A percentile compares a stretch with the other conserved stretches of the same genome.
These are phyloP conservation scores for Leucophenga varia DNA, from an alignment of 1,140 invertebrate genomes.

Conservation along the genomic window DNA sequence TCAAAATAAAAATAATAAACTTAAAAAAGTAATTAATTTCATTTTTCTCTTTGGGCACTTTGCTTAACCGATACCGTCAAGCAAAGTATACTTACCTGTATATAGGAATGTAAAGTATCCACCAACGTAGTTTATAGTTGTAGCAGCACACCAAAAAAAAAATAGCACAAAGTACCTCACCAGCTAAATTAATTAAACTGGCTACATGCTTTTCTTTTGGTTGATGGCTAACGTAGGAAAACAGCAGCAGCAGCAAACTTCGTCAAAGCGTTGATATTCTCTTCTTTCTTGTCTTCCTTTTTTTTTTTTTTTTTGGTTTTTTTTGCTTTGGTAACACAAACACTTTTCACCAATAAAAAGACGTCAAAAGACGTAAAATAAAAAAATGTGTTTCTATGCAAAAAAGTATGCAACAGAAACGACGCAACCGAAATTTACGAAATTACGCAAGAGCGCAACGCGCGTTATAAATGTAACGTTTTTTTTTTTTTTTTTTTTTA, in stretches of 20 bases:
- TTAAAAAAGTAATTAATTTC: slow-evolving; percentile 44
- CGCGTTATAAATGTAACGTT: no score
- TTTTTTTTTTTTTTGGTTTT: slow-evolving; percentile 1
- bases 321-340: slow-evolving; percentile 5
- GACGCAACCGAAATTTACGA: no score
- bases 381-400: no score
- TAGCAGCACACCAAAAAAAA: slow-evolving; percentile 1
- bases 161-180: slow-evolving; percentile 42
- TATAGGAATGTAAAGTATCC: not conserved
- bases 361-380: slow-evolving; percentile 31
- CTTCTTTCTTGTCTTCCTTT: slow-evolving; percentile 2
- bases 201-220: slow-evolving; percentile 42
- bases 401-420: no score
- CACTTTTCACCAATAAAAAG: slow-evolving; percentile 14
- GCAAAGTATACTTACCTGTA: slow-evolving; percentile 53
- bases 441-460: no score
- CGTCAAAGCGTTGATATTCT: no score
- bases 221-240: no score
- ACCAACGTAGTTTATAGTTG: no score
- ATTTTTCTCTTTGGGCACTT: slow-evolving; percentile 33
- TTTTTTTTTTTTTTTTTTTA: no score
- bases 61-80: slow-evolving; percentile 52
- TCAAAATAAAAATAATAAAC: slow-evolving; percentile 30
- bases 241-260: no score
- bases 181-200: slow-evolving; percentile 25